Base-by-base conservation (phyloP, 2,888 invertebrate species). In the Calephelis perditalis region DNA sequence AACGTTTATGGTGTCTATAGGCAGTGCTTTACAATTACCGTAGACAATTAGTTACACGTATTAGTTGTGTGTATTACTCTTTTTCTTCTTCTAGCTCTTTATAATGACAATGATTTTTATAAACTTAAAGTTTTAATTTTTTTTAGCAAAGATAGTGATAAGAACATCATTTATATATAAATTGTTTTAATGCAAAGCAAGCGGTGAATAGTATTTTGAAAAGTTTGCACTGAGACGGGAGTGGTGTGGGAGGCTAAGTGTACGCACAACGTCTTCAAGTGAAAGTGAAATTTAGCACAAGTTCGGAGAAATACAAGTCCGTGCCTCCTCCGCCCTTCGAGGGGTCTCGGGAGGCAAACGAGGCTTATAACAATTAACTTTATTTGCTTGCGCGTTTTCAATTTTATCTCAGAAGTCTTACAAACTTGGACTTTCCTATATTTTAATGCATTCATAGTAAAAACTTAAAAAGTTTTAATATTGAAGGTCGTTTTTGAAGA, bases 251-350 rank as follows among this genome's bases (percentile, higher is more conserved):
- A 81, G 79, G 84, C 78, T 85, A 81, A 83, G 81, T 85, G 82
- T 85, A 89, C 89, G 87, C 86, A 88, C 81, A 82, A 70, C 85
- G 84, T 89, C 90, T 88, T 89, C 81, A 79, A 40, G 82, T 84
- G 90, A 90, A 90, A 90, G 90, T 89, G 90, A 90, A 90, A 90
- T 89, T 90, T 88, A 86, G 88, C 85, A 81, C 89, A 87, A 90
- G 85, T 89, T 89, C 80, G 86, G 85, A 84, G 88, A 84, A 89
- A 88, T 86, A 87, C 88, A 86, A 87, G 84, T 77, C 76, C 71
- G 40, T 40, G 40, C 80, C 75, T 79, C 76, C 73, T 71, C 70
- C 77, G 78, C 75, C 76, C 71, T 73, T 72, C 71, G 71, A 75
- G 72, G 73, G 76, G 72, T 71, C 63, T 65, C 75, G 81, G 84